Evolutionary conservation across 2,113 vertebrate species (phyloP).

Genomic region (Corvus hawaiiensis): DNA sequence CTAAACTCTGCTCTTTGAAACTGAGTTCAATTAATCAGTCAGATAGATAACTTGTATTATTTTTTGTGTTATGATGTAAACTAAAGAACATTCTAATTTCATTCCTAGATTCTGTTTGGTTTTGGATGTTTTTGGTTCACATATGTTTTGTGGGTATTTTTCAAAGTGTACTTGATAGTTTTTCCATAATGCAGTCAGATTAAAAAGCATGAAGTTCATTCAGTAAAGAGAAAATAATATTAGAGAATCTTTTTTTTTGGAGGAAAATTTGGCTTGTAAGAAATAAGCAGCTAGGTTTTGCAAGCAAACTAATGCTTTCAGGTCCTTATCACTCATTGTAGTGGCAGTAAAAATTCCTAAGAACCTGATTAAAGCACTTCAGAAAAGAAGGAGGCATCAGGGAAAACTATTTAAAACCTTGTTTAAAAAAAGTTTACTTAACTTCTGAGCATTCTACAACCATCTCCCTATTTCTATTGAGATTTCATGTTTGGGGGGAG

Average conservation of each 20-base stretch:
- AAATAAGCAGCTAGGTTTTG: neutral
- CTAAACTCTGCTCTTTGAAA: neutral
- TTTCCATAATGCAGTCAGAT: neutral
- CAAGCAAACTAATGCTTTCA: neutral
- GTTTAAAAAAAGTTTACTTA: neutral
- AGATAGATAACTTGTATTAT: neutral
- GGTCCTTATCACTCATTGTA: neutral
- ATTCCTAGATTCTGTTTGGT: neutral
- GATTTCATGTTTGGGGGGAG: fast-evolving
- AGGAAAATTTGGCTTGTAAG: neutral
- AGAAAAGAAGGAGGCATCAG: neutral
- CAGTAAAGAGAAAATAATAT: neutral
- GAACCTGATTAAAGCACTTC: neutral
- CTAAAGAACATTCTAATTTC: neutral
- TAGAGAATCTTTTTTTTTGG: neutral
- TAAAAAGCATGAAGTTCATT: neutral
- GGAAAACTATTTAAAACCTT: neutral
- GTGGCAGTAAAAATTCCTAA: neutral
- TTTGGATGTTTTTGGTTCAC: neutral
- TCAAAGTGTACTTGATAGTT: neutral
- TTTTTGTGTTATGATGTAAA: neutral
- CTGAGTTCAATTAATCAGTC: neutral
- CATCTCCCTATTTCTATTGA: neutral
- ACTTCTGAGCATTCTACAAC: neutral
- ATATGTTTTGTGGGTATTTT: neutral